Conservation (phyloP, 1,140 invertebrate genomes). For the Aphis gossypii region DNA sequence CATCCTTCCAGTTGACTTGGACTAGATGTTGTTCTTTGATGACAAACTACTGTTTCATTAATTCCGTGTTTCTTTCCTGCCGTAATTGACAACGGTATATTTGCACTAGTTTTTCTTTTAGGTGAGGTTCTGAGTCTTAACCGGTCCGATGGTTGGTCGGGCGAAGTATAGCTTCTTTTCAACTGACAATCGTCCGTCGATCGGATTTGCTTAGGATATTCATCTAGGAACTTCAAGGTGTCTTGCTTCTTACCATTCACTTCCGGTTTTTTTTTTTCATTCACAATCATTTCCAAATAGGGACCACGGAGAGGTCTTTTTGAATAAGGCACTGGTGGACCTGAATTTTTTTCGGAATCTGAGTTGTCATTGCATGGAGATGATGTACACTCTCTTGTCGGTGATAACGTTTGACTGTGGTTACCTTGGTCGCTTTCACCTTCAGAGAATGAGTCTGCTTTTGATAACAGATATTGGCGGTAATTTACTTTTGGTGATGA, state of each 20-base stretch:
- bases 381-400: conserved; percentile 61
- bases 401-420: conserved; percentile 62
- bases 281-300: conserved; percentile 83
- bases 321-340: conserved; percentile 69
- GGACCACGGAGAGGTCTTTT: conserved; percentile 79
- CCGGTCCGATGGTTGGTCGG: conserved; percentile 31
- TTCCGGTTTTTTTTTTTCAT: conserved; percentile 80
- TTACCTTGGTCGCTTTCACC: conserved; percentile 67
- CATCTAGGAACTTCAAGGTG: conserved; percentile 67
- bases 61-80: conserved; percentile 61
- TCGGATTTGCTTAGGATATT: conserved; percentile 60
- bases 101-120: conserved; percentile 68
- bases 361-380: conserved; percentile 65
- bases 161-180: conserved; percentile 61
- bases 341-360: conserved; percentile 56
- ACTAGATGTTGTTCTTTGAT: conserved; percentile 80
- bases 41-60: conserved; percentile 66
- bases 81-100: conserved; percentile 64
- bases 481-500: conserved; percentile 47
- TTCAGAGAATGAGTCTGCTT: conserved; percentile 69
- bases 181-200: conserved; percentile 66
- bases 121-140: conserved; percentile 61
- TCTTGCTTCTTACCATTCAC: conserved; percentile 64
- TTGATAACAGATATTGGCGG: conserved; percentile 60
- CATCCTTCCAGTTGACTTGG: conserved; percentile 76